Percentiles rank a stretch among this genome's conserved stretches.
phyloP scores from a whole-genome alignment of 2,113 vertebrate species.

The Xiphophorus couchianus region DNA sequence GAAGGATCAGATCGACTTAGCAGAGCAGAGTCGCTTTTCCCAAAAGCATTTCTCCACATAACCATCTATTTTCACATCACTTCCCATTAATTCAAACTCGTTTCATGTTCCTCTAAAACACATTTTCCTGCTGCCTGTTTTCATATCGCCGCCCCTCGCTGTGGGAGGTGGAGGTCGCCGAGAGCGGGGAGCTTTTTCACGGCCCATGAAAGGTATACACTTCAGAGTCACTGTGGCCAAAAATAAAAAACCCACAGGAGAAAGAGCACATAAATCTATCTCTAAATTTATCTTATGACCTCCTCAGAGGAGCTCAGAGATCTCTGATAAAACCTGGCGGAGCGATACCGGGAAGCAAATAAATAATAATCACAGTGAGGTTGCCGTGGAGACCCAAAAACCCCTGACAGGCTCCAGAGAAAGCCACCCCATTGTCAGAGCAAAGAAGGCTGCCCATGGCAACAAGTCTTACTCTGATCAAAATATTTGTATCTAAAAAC shows the following conservation, averaged over 20 bases:
- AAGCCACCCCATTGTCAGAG: background rate
- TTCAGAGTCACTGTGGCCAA: background rate
- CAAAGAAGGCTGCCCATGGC: background rate
- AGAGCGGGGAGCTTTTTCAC: background rate
- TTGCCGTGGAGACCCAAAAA: slow-evolving; percentile 5
- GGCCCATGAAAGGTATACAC: background rate
- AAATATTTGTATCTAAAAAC: background rate
- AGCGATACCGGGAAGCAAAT: slow-evolving; percentile 4
- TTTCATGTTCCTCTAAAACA: slow-evolving; percentile 12
- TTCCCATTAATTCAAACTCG: slow-evolving; percentile 30
- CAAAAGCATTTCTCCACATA: slow-evolving; percentile 38
- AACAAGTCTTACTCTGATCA: background rate
- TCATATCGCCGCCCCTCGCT: background rate
- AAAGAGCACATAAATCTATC: slow-evolving; percentile 3
- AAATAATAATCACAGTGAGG: slow-evolving; percentile 1
- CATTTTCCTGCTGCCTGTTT: slow-evolving; percentile 2
- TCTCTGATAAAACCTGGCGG: slow-evolving; percentile 6
- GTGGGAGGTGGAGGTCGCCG: slow-evolving; percentile 28
- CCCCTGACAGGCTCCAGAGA: background rate
- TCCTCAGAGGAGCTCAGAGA: slow-evolving; percentile 8
- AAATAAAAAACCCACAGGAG: slow-evolving; percentile 6
- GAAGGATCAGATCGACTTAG: slow-evolving; percentile 50
- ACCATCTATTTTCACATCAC: slow-evolving; percentile 41
- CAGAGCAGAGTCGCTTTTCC: slow-evolving; percentile 12
- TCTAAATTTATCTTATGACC: slow-evolving; percentile 10